phyloP scores from a whole-genome alignment of 2,888 invertebrate genomes.

The Bellardia bayeri region DNA sequence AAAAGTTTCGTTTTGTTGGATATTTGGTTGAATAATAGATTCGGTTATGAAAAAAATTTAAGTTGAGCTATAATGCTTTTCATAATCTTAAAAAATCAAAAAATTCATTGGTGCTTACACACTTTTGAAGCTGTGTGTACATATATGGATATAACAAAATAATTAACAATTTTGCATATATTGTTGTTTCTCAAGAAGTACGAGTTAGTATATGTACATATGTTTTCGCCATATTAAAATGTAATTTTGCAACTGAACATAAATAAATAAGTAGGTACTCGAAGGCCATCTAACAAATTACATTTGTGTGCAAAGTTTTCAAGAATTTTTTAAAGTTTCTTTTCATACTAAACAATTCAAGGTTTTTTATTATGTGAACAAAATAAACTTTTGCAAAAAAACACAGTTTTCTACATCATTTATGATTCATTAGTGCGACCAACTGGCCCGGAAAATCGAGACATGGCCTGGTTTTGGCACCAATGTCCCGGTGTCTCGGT shows the following conservation, averaged over 20 bases:
- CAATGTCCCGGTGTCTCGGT: no score
- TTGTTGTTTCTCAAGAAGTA: conserved; percentile 29
- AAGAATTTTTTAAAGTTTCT: conserved; percentile 14
- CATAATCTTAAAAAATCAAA: no score
- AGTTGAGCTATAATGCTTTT: no score
- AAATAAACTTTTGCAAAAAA: not conserved
- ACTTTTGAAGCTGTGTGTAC: no score
- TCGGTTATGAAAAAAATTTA: no score
- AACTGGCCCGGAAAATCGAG: no score
- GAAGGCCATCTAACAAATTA: conserved; percentile 50
- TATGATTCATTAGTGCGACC: no score
- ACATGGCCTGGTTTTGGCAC: no score
- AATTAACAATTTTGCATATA: conserved; percentile 30
- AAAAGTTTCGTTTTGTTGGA: no score
- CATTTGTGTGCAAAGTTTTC: conserved; percentile 29
- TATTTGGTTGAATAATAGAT: no score
- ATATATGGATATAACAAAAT: conserved; percentile 22
- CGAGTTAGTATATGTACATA: not conserved
- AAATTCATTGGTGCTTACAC: no score
- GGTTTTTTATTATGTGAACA: not conserved
- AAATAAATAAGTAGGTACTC: not conserved
- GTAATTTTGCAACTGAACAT: not conserved
- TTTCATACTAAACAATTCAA: not conserved
- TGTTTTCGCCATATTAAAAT: not conserved
- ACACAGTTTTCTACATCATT: conserved; percentile 39